Evolutionary conservation across 1,140 invertebrate genomes (phyloP).

Genomic region (Heliconius eleuchia): DNA sequence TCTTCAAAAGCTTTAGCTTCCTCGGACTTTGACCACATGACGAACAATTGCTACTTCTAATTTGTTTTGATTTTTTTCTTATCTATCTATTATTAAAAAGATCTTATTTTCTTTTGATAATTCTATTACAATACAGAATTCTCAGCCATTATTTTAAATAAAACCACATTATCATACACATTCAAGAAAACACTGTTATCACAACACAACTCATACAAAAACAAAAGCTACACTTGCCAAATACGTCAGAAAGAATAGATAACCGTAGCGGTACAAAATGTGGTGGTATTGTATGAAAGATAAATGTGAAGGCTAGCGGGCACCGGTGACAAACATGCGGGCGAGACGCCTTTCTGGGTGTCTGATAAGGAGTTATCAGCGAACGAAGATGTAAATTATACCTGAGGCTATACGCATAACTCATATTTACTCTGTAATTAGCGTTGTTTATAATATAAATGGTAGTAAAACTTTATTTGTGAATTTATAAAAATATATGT

Average conservation of each 20-base stretch:
- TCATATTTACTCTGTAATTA: background rate
- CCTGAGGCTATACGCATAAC: background rate
- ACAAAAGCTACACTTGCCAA: constrained; percentile 10
- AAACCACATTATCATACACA: background rate
- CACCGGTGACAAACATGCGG: constrained; percentile 13
- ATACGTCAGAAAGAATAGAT: constrained; percentile 11
- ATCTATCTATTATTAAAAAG: too few relatives aligned
- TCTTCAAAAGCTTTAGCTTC: too few relatives aligned
- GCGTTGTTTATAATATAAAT: background rate
- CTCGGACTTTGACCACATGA: too few relatives aligned
- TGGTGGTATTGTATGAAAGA: background rate
- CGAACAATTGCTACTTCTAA: too few relatives aligned
- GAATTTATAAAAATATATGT: too few relatives aligned
- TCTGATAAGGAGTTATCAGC: constrained; percentile 5
- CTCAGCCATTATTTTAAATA: too few relatives aligned
- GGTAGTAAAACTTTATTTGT: background rate
- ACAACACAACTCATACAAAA: background rate
- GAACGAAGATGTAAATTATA: constrained; percentile 3
- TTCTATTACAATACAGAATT: too few relatives aligned
- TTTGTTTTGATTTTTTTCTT: too few relatives aligned
- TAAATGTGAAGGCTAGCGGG: constrained; percentile 7
- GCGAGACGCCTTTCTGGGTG: constrained; percentile 14
- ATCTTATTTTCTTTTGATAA: too few relatives aligned
- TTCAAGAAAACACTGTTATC: background rate
- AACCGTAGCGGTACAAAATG: background rate